These are phyloP conservation scores for Gymnoscopelus braueri DNA, from an alignment of 2,797 vertebrate genomes.

Conservation along the genomic window DNA sequence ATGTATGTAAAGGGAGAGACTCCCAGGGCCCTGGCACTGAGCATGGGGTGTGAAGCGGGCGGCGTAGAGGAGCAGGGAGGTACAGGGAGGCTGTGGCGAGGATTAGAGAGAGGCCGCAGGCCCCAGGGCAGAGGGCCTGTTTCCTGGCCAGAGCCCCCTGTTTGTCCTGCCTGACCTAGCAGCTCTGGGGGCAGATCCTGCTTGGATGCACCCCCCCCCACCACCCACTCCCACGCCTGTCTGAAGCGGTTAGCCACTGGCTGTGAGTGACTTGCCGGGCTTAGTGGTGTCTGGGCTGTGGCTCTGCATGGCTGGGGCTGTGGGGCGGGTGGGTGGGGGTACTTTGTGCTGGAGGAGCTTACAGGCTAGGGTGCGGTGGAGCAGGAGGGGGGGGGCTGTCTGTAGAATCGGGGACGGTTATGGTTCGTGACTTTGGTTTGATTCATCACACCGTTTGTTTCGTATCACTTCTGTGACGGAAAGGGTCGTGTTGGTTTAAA, in stretches of 20 bases:
- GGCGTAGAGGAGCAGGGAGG: conserved; percentile 52
- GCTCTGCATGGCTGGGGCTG: conserved; percentile 56
- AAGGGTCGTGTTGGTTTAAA: conserved; percentile 35
- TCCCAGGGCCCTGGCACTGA: not conserved
- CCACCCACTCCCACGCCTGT: conserved; percentile 95
- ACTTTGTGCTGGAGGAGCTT: conserved; percentile 67
- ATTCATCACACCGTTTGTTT: conserved; percentile 54
- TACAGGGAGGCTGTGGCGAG: conserved; percentile 66
- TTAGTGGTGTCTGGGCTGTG: conserved; percentile 83
- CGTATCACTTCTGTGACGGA: conserved; percentile 36
- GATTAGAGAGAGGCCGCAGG: conserved; percentile 93
- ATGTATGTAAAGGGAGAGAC: not conserved
- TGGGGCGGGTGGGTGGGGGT: conserved; percentile 63
- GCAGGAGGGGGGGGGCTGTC: conserved; percentile 68
- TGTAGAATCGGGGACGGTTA: conserved; percentile 55
- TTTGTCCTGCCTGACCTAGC: conserved; percentile 99
- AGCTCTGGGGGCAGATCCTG: conserved; percentile 91
- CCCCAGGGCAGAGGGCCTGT: conserved; percentile 85
- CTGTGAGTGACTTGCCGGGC: conserved; percentile 88
- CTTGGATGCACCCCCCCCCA: conserved; percentile 90
- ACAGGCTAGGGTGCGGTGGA: conserved; percentile 26
- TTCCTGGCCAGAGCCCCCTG: conserved; percentile 91
- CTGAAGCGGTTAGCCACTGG: conserved; percentile 94
- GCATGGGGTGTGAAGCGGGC: not conserved
- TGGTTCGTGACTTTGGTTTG: conserved; percentile 64